These are phyloP conservation scores for Xerus rutilus DNA, from an alignment of 2,797 vertebrate species.

Conservation along the genomic window DNA sequence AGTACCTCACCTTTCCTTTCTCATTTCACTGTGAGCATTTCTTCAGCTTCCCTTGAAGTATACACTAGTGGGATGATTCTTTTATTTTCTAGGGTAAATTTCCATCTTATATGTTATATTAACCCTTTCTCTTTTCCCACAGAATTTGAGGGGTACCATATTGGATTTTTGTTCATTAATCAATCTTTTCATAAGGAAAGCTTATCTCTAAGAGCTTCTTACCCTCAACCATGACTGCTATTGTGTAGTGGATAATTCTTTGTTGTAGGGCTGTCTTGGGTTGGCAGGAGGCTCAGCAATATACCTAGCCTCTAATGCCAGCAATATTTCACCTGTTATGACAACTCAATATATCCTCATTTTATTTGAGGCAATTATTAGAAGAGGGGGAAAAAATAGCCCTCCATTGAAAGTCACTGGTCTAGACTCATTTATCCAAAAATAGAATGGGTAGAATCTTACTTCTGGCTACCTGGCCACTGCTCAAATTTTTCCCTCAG, in stretches of 20 bases:
- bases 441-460: background rate
- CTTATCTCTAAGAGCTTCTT: background rate
- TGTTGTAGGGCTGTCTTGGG: background rate
- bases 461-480: background rate
- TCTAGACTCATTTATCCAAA: background rate
- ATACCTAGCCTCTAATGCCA: background rate
- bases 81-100: background rate
- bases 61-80: background rate
- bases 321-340: background rate
- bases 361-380: background rate
- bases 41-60: background rate
- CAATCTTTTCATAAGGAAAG: background rate
- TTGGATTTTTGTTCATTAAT: background rate
- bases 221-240: background rate
- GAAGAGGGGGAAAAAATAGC: background rate
- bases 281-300: background rate
- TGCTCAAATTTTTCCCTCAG: constrained; percentile 26
- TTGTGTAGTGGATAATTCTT: background rate
- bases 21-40: constrained; percentile 7
- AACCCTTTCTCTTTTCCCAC: background rate
- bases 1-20: background rate
- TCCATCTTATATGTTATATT: background rate
- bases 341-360: background rate
- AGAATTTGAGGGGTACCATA: background rate
- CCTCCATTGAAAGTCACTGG: background rate